Conservation (phyloP, 2,797 vertebrate genomes). For the Takifugu rubripes region DNA sequence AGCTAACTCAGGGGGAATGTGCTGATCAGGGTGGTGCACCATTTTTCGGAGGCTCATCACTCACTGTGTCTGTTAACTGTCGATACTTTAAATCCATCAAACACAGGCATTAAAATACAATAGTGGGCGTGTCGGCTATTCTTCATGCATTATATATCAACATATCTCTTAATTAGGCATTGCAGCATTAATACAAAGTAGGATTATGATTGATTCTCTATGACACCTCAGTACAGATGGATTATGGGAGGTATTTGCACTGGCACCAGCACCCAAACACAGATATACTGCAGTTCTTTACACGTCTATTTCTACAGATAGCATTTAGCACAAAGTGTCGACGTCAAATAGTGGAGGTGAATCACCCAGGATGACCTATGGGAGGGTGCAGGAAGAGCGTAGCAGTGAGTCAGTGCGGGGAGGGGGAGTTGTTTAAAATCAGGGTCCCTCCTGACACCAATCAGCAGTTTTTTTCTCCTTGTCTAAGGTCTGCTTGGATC, state of each 20-base stretch:
- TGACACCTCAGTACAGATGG: no score
- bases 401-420: slow-evolving; percentile 37
- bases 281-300: no score
- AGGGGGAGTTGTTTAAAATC: slow-evolving; percentile 52
- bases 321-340: no score
- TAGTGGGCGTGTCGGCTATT: slow-evolving; percentile 38
- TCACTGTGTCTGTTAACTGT: slow-evolving; percentile 11
- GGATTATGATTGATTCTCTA: slow-evolving; percentile 1
- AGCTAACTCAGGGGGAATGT: slow-evolving; percentile 43
- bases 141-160: neutral
- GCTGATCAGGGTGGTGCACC: slow-evolving; percentile 45
- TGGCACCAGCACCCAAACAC: no score
- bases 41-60: slow-evolving; percentile 31
- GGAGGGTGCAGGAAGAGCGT: slow-evolving; percentile 14
- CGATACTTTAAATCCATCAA: neutral
- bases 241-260: no score
- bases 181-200: slow-evolving; percentile 18
- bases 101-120: neutral
- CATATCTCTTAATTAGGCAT: slow-evolving; percentile 24
- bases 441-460: slow-evolving; percentile 38
- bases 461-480: slow-evolving; percentile 48
- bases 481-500: slow-evolving; percentile 53
- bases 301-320: no score
- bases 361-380: slow-evolving; percentile 58
- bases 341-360: slow-evolving; percentile 2